Evolutionary conservation across 1,140 invertebrate genomes (phyloP), one percentile per base, ranked within the genome.

Genomic region (Galendromus occidentalis): DNA sequence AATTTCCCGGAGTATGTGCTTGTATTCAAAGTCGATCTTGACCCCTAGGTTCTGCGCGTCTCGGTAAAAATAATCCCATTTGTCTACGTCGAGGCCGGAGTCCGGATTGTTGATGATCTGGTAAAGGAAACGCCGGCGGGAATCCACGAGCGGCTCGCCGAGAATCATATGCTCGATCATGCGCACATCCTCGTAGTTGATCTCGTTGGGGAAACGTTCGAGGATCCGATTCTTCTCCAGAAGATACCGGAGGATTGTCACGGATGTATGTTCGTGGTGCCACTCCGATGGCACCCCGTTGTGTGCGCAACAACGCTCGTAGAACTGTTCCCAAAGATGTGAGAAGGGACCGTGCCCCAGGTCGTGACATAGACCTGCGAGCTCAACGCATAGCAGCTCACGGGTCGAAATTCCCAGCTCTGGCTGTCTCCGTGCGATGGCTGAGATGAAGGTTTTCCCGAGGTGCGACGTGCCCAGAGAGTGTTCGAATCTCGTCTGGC

Each of bases 351-450:
- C 83, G 73, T 84, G 83, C 9, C 83, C 83, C 1, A 85, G 69
- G 71, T 86, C 84, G 75, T 85, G 84, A 66, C 83, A 80, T 0
- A 86, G 76, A 0, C 80, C 84, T 47, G 83, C 84, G 42, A 86
- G 76, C 70, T 79, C 68, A 6, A 84, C 73, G 72, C 80, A 82
- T 4, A 80, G 65, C 33, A 77, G 69, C 68, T 82, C 80, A 44
- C 68, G 67, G 7, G 70, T 66, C 20, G 71, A 72, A 33, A 82
- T 80, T 1, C 71, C 64, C 22, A 80, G 67, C 68, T 79, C 76
- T 17, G 78, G 77, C 66, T 80, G 79, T 22, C 72, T 69, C 7
- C 69, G 30, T 29, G 70, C 65, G 7, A 81, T 64, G 9, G 69
- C 69, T 25, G 67, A 67, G 4, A 74, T 70, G 41, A 80, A 72